Evolutionary conservation across 2,888 invertebrate species (phyloP), one percentile per base, ranked within the genome.

Genomic region (Drosophila testacea): DNA sequence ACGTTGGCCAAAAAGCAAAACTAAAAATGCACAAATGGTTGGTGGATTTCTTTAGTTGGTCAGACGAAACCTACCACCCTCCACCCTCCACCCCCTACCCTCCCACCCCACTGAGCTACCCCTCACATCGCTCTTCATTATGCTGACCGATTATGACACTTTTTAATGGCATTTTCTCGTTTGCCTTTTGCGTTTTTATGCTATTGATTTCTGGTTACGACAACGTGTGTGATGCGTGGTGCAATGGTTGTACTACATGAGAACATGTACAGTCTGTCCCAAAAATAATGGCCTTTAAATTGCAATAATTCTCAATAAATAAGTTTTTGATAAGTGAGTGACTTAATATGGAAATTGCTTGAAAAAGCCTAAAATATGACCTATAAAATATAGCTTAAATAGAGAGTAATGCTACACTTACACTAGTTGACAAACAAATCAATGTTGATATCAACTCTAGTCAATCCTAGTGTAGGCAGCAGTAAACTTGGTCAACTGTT

Each of bases 61-160:
- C 61, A 47, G 13, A 54, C 44, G 6, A 28, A 16, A 16, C 16
- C 1, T 16, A 16, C 16, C 16, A 16, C 16, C n/a, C 7, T 10
- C 7, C 62, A 22, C 9, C 6, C 32, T 32, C 32, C 1, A 6
- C 13, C 22, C 27, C 3, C 38, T 1, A 11, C 42, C 22, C 3
- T 4, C 13, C 4, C 5, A 9, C 27, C 7, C 4, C 22, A 22
- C 22, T 22, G 22, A 11, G 38, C 22, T 9, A 1, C 34, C 11
- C 7, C 27, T 11, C 27, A 4, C 9, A 27, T 22, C 39, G 65
- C 72, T 64, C 73, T 70, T 66, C 77, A 73, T 79, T 84, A 84
- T 88, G 84, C 87, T 84, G 88, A 88, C 88, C 84, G 84, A 84
- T 84, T 84, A 84, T 88, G 84, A 83, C 84, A 84, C 81, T 81